Conservation (phyloP, 2,797 vertebrate species). For the Lophotriccus pileatus region DNA sequence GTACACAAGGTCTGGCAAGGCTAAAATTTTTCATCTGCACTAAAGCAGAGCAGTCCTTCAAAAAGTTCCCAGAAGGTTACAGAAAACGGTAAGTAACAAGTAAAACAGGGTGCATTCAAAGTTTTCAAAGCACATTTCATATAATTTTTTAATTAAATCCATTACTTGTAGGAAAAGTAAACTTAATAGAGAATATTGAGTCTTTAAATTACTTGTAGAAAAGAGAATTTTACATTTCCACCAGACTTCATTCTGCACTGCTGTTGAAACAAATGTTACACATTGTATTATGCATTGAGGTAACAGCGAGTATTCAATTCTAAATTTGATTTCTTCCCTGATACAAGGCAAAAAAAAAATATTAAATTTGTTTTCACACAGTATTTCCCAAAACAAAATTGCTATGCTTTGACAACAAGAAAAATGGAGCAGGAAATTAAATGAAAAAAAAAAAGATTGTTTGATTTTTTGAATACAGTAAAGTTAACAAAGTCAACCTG, state of each 20-base stretch:
- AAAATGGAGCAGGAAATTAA: background rate
- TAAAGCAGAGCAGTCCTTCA: background rate
- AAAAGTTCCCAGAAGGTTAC: background rate
- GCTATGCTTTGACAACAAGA: background rate
- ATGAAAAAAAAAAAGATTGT: background rate
- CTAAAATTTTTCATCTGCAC: background rate
- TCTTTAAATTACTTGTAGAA: background rate
- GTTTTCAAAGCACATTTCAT: background rate
- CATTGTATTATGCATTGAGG: rapidly evolving
- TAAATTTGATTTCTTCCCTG: background rate
- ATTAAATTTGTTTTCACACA: background rate
- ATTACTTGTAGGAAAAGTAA: background rate
- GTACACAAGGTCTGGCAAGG: background rate
- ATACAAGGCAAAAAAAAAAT: background rate
- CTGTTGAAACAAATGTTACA: background rate
- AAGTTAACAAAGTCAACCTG: background rate
- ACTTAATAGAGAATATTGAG: background rate
- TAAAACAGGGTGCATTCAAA: background rate
- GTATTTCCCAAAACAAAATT: background rate
- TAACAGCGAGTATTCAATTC: background rate
- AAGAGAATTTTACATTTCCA: background rate
- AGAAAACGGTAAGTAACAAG: background rate
- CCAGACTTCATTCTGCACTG: background rate
- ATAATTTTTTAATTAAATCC: background rate
- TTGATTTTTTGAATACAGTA: background rate